A percentile compares a stretch with the other conserved stretches of the same genome.
Conservation (phyloP, 2,888 invertebrate species). For the Nemapogon koenigi region DNA sequence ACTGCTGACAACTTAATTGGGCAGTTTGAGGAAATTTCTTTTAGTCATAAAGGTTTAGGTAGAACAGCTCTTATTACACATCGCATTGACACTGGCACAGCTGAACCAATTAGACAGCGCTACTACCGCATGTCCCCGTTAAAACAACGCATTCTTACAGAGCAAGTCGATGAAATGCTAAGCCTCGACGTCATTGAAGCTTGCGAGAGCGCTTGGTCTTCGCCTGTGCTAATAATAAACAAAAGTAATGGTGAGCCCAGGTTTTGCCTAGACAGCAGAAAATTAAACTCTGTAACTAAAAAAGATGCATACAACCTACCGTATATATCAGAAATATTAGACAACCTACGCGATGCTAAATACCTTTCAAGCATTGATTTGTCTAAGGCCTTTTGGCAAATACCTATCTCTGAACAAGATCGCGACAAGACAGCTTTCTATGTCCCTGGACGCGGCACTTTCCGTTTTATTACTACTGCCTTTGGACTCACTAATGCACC, state of each 20-base stretch:
- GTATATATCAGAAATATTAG: constrained; percentile 17
- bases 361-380: constrained; percentile 17
- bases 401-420: constrained; percentile 10
- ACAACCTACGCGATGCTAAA: constrained; percentile 16
- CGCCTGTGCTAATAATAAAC: constrained; percentile 14
- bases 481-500: constrained; percentile 19
- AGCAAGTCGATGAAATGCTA: constrained; percentile 21
- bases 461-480: constrained; percentile 2
- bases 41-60: constrained; percentile 16
- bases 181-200: constrained; percentile 17
- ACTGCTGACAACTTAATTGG: constrained; percentile 13
- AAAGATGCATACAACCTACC: constrained; percentile 17
- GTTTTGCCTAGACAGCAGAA: constrained; percentile 20
- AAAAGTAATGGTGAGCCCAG: constrained; percentile 20
- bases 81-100: constrained; percentile 19
- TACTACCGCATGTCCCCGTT: constrained; percentile 21
- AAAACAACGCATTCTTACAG: constrained; percentile 16
- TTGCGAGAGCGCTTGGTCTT: constrained; percentile 21
- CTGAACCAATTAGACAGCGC: constrained; percentile 19
- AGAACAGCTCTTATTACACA: constrained; percentile 18
- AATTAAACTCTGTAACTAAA: constrained; percentile 16
- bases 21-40: constrained; percentile 17
- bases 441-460: constrained; percentile 9
- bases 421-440: constrained; percentile 14
- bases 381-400: constrained; percentile 13